Percentiles rank a stretch among this genome's conserved stretches.
These are phyloP conservation scores for Pheucticus melanocephalus DNA, from an alignment of 2,113 vertebrate genomes.

Conservation along the genomic window DNA sequence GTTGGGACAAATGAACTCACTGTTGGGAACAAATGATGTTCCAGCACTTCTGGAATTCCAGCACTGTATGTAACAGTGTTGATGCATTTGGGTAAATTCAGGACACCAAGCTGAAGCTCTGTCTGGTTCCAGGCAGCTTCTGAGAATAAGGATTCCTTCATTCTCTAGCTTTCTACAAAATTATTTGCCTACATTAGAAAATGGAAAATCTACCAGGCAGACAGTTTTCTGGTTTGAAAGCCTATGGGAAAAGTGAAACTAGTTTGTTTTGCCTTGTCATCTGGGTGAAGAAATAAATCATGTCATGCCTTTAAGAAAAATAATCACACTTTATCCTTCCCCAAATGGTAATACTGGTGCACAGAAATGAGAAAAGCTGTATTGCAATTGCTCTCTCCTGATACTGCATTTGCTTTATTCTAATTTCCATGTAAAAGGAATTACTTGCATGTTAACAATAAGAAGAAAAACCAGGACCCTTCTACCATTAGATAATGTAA, in stretches of 20 bases:
- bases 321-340: neutral
- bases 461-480: neutral
- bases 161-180: neutral
- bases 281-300: neutral
- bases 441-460: neutral
- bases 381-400: neutral
- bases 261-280: neutral
- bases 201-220: neutral
- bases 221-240: neutral
- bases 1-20: neutral
- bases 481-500: neutral
- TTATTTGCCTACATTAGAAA: neutral
- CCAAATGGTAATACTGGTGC: neutral
- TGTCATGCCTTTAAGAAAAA: neutral
- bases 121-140: neutral
- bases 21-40: neutral
- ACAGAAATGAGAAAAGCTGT: neutral
- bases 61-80: neutral
- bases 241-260: neutral
- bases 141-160: neutral
- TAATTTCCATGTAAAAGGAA: neutral
- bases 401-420: neutral
- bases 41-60: neutral
- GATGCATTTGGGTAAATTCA: fast-evolving
- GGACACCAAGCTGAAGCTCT: neutral